Percentiles rank a stretch among this genome's conserved stretches.
phyloP scores from a whole-genome alignment of 2,113 vertebrate species.

The Toxotes chatareus region DNA sequence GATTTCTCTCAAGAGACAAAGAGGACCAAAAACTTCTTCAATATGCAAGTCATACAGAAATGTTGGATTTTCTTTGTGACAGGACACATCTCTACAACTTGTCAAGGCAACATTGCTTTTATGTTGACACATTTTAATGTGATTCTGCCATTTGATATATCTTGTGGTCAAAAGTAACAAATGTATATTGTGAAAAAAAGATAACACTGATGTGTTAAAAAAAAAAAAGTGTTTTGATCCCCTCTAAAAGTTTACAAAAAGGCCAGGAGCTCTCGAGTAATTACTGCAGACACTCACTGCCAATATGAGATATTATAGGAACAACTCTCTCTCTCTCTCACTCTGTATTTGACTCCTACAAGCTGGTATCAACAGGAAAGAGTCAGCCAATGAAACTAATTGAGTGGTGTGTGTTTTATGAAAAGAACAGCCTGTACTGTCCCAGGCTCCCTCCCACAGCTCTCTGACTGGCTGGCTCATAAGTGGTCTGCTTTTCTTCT shows the following conservation, averaged over 20 bases:
- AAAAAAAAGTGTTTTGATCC: background rate
- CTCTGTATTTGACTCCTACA: constrained; percentile 68
- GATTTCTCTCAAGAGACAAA: background rate
- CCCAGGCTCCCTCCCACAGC: constrained; percentile 64
- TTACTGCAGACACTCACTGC: constrained; percentile 28
- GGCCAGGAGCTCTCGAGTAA: constrained; percentile 41
- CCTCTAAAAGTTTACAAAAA: constrained; percentile 35
- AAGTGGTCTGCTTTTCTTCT: constrained; percentile 84
- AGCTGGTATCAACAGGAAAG: constrained; percentile 82
- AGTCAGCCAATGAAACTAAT: constrained; percentile 81
- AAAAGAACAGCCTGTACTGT: constrained; percentile 85
- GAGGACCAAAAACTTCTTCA: background rate
- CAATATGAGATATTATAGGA: constrained; percentile 36
- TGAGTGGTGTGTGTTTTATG: constrained; percentile 78
- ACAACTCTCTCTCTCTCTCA: constrained; percentile 39
- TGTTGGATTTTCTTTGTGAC: background rate
- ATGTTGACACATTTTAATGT: background rate
- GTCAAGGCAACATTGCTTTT: background rate
- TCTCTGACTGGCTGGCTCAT: constrained; percentile 74
- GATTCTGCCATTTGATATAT: background rate
- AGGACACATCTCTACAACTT: background rate
- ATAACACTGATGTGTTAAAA: background rate
- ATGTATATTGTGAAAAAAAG: background rate
- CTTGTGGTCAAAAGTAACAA: background rate
- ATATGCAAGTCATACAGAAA: background rate